A percentile compares a stretch with the other conserved stretches of the same genome.
phyloP scores from a whole-genome alignment of 1,140 invertebrate species.

The Zaprionus vittiger region DNA sequence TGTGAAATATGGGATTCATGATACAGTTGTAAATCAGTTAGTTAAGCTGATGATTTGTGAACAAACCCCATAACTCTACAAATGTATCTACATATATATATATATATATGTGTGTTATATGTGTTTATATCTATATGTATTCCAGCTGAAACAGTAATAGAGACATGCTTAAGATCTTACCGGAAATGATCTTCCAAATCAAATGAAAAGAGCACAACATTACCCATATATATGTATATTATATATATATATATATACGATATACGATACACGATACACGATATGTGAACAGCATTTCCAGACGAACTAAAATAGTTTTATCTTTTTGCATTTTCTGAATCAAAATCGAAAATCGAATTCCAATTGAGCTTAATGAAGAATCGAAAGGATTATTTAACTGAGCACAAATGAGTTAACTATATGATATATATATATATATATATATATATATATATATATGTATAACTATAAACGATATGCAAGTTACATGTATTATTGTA shows the following conservation, averaged over 20 bases:
- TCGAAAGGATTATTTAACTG: slow-evolving; percentile 2
- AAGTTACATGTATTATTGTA: slow-evolving; percentile 23
- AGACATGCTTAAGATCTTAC: not conserved
- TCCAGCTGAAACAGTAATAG: not conserved
- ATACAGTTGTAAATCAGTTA: not conserved
- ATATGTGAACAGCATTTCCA: slow-evolving; percentile 16
- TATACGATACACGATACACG: not conserved
- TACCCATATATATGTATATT: not conserved
- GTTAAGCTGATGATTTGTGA: not conserved
- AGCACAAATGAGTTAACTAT: slow-evolving; percentile 8
- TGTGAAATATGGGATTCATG: not conserved
- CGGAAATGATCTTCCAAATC: not conserved
- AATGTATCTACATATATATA: not conserved
- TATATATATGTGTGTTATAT: not conserved
- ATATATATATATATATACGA: not conserved
- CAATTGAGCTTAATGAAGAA: slow-evolving; percentile 8
- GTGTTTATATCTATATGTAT: not conserved
- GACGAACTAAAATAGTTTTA: slow-evolving; percentile 5
- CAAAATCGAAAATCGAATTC: slow-evolving; percentile 6
- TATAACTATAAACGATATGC: slow-evolving; percentile 11
- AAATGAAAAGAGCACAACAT: not conserved
- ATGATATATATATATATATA: slow-evolving; percentile 9
- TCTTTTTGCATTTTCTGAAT: slow-evolving; percentile 11
- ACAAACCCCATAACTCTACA: not conserved
- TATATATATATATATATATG: slow-evolving; percentile 11